Conservation (phyloP, 2,888 invertebrate genomes). For the Xanthia togata region DNA sequence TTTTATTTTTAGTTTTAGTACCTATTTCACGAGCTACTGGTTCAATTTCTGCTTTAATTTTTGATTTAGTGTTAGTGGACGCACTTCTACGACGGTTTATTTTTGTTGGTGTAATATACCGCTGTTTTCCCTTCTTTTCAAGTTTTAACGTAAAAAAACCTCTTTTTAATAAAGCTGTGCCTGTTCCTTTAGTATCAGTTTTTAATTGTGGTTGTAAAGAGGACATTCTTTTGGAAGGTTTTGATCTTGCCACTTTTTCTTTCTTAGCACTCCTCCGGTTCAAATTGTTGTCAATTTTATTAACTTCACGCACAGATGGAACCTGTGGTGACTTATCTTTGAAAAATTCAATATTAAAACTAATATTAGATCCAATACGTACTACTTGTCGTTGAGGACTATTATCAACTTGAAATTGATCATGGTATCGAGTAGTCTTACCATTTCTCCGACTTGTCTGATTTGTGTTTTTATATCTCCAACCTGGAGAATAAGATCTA, state of each 20-base stretch:
- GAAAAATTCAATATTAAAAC: conserved; percentile 71
- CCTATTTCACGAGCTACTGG: conserved; percentile 35
- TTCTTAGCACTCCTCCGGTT: neutral
- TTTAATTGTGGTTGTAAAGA: conserved; percentile 34
- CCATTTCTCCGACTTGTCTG: neutral
- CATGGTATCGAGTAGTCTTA: neutral
- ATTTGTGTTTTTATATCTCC: neutral
- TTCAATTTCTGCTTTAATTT: conserved; percentile 17
- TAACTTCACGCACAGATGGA: conserved; percentile 20
- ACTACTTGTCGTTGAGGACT: conserved; percentile 56
- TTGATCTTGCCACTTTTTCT: conserved; percentile 9
- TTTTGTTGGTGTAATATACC: conserved; percentile 18
- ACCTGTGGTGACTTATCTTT: conserved; percentile 50
- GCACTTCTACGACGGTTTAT: conserved; percentile 13
- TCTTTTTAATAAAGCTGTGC: conserved; percentile 34
- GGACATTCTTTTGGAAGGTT: neutral
- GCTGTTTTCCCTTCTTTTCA: conserved; percentile 61
- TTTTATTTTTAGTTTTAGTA: conserved; percentile 25
- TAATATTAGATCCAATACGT: conserved; percentile 69
- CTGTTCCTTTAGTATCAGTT: conserved; percentile 17
- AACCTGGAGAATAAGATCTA: neutral
- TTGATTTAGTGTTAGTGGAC: conserved; percentile 20
- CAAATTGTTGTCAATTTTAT: neutral
- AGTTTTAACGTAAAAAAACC: conserved; percentile 73
- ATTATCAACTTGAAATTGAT: neutral